Evolutionary conservation across 1,140 invertebrate species (phyloP).

Genomic region (Charaxes varanes): DNA sequence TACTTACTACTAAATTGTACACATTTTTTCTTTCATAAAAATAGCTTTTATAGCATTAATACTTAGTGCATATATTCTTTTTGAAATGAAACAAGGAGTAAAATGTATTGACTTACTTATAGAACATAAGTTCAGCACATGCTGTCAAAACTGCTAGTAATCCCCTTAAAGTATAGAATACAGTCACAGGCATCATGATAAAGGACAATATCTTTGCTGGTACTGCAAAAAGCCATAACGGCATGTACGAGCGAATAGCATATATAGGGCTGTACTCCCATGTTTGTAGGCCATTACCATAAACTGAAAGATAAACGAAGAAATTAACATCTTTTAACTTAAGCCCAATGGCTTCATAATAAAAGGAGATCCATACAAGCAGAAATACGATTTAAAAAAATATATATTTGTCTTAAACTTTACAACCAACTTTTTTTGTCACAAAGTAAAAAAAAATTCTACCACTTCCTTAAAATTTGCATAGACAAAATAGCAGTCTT

Average conservation of each 20-base stretch:
- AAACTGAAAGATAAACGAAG: slow-evolving; percentile 78
- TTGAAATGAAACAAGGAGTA: not conserved
- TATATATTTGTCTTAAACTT: too few species aligned
- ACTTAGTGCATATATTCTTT: not conserved
- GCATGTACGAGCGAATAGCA: slow-evolving; percentile 95
- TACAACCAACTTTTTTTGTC: too few species aligned
- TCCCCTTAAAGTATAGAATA: slow-evolving; percentile 93
- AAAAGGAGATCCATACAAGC: slow-evolving; percentile 3
- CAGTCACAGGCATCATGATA: slow-evolving; percentile 86
- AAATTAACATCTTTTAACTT: not conserved
- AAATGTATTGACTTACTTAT: slow-evolving; percentile 81
- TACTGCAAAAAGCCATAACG: slow-evolving; percentile 90
- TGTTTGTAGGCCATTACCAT: slow-evolving; percentile 95
- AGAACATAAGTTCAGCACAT: slow-evolving; percentile 93
- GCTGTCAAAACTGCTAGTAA: slow-evolving; percentile 88
- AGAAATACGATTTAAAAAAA: slow-evolving; percentile 7
- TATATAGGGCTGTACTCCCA: slow-evolving; percentile 99
- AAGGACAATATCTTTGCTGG: slow-evolving; percentile 88
- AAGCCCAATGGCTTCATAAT: too few species aligned
- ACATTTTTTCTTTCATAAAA: not conserved
- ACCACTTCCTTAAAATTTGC: too few species aligned
- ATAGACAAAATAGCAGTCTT: too few species aligned
- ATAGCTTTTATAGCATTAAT: not conserved
- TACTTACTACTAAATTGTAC: too few species aligned
- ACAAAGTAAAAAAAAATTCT: too few species aligned